These are phyloP conservation scores for Rugalucina vietnamica DNA, from an alignment of 2,888 invertebrate genomes.

Conservation along the genomic window DNA sequence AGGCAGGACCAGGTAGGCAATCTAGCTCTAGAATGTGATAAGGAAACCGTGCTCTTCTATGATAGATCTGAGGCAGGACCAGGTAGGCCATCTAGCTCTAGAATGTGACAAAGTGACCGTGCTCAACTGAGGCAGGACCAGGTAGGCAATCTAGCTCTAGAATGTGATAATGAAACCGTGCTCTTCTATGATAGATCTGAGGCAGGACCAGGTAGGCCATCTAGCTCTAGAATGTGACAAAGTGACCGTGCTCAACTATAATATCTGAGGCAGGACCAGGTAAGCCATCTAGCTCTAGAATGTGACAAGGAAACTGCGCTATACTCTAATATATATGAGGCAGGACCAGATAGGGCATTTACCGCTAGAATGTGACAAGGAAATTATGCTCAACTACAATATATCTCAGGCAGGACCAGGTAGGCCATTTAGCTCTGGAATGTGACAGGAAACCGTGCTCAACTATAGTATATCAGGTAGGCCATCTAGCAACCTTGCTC, in stretches of 20 bases:
- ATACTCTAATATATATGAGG: conserved; percentile 95
- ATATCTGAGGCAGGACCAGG: too few species aligned
- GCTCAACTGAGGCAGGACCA: too few species aligned
- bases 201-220: conserved; percentile 89
- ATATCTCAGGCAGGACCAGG: too few species aligned
- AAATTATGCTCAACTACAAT: neutral
- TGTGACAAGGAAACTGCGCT: too few species aligned
- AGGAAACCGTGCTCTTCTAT: conserved; percentile 88
- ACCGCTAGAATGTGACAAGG: conserved; percentile 92
- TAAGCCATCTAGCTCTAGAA: too few species aligned
- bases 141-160: conserved; percentile 84
- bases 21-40: conserved; percentile 84
- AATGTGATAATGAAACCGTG: conserved; percentile 84
- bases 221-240: conserved; percentile 84
- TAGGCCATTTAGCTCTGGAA: conserved; percentile 84
- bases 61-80: conserved; percentile 96
- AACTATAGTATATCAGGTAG: too few species aligned
- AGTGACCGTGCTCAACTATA: conserved; percentile 89
- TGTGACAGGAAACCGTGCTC: conserved; percentile 84
- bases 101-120: too few species aligned
- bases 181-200: conserved; percentile 94
- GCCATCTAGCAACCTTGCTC: conserved; percentile 93
- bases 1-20: conserved; percentile 88
- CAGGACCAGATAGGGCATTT: too few species aligned
- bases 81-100: too few species aligned